Percentiles rank a stretch among this genome's conserved stretches.
phyloP scores from a whole-genome alignment of 2,888 invertebrate species.

The Trimorus sp. region DNA sequence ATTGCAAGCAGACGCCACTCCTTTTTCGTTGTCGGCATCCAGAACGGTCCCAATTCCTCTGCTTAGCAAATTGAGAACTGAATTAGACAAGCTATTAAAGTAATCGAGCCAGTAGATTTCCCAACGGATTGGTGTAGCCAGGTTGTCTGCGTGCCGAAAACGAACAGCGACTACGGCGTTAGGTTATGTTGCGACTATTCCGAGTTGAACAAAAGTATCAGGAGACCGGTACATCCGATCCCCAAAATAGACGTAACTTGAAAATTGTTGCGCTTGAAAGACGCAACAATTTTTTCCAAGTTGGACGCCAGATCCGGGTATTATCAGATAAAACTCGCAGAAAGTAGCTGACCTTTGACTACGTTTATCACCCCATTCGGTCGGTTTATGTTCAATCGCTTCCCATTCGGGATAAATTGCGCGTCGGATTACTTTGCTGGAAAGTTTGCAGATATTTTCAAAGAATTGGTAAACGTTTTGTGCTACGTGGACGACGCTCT shows the following conservation, averaged over 20 bases:
- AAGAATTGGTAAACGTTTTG: slow-evolving; percentile 4
- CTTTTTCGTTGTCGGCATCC: slow-evolving; percentile 70
- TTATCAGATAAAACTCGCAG: slow-evolving; percentile 55
- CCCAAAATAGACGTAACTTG: slow-evolving; percentile 51
- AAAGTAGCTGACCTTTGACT: slow-evolving; percentile 59
- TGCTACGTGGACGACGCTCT: slow-evolving; percentile 61
- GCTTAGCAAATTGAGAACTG: slow-evolving; percentile 70
- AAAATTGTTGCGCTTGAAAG: slow-evolving; percentile 18
- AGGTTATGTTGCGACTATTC: slow-evolving; percentile 72
- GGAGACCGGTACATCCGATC: slow-evolving; percentile 62
- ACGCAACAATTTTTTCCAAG: slow-evolving; percentile 66
- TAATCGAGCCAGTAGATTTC: slow-evolving; percentile 71
- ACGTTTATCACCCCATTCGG: slow-evolving; percentile 67
- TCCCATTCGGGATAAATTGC: slow-evolving; percentile 68
- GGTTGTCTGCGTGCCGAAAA: slow-evolving; percentile 74
- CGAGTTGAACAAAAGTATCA: slow-evolving; percentile 67
- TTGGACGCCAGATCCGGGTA: slow-evolving; percentile 66
- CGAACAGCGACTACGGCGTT: slow-evolving; percentile 46
- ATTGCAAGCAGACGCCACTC: slow-evolving; percentile 68
- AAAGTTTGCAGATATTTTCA: slow-evolving; percentile 49
- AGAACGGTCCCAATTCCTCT: slow-evolving; percentile 74
- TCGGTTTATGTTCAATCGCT: slow-evolving; percentile 55
- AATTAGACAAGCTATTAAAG: slow-evolving; percentile 71
- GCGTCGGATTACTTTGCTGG: slow-evolving; percentile 34
- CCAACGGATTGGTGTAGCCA: slow-evolving; percentile 76